phyloP scores from a whole-genome alignment of 2,888 invertebrate species.

The Drosophila parthenogenetica region DNA sequence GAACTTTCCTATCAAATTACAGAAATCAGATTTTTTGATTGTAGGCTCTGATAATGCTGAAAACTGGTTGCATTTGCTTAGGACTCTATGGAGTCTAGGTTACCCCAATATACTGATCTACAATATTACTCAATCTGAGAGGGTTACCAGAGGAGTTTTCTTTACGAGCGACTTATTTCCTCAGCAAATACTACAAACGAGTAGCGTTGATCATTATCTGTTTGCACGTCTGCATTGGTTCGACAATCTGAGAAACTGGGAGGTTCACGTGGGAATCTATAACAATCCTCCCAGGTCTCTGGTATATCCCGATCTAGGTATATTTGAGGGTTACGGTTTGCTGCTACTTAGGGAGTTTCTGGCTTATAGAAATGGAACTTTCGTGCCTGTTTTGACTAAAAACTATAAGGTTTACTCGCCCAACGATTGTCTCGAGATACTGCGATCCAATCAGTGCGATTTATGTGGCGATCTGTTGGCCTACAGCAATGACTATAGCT shows the following conservation, averaged over 20 bases:
- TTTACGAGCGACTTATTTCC: constrained; percentile 46
- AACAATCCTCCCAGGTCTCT: constrained; percentile 64
- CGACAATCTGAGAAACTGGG: constrained; percentile 34
- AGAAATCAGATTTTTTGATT: constrained; percentile 41
- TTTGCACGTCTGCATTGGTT: constrained; percentile 53
- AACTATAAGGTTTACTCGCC: constrained; percentile 39
- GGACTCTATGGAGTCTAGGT: constrained; percentile 40
- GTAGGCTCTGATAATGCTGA: constrained; percentile 28
- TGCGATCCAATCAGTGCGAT: constrained; percentile 31
- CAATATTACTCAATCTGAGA: constrained; percentile 14
- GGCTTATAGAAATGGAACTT: constrained; percentile 31
- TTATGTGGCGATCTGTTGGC: constrained; percentile 56
- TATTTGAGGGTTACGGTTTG: constrained; percentile 58
- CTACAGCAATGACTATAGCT: constrained; percentile 29
- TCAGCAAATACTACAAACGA: constrained; percentile 10
- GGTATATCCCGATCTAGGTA: constrained; percentile 39
- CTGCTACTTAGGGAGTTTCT: constrained; percentile 48
- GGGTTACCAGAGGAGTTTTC: neutral
- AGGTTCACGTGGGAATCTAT: constrained; percentile 57
- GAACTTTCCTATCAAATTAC: constrained; percentile 37
- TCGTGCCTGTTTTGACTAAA: constrained; percentile 38
- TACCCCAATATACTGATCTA: constrained; percentile 56
- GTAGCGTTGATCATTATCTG: constrained; percentile 43
- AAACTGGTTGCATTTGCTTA: constrained; percentile 38
- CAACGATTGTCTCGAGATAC: constrained; percentile 36